Evolutionary conservation across 2,888 invertebrate species (phyloP), one percentile per base, ranked within the genome.

Genomic region (Leptinotarsa rubiginosa): DNA sequence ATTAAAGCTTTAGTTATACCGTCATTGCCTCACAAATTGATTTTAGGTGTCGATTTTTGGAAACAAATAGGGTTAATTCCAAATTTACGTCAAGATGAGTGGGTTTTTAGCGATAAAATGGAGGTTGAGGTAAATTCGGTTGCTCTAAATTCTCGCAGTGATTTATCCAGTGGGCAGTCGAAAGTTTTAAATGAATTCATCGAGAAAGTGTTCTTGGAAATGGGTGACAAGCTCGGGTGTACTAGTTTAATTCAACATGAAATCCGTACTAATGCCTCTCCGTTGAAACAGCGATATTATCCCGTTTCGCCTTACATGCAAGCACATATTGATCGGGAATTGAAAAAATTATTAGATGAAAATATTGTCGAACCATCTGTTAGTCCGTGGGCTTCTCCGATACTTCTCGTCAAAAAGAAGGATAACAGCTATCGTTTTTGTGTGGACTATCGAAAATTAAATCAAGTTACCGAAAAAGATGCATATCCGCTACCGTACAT

Each of bases 331-430:
- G 66, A 80, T 41, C 41, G 31, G 16, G 77, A 83, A 52, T 47
- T 83, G 41, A 75, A 67, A 31, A 76, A 77, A 56, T 80, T 85
- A 78, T 31, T 83, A 68, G 69, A 76, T 67, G 31, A 82, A 79
- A 10, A 74, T 70, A 15, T 83, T 78, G 74, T 83, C 10, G 81
- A 83, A 49, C 76, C 76, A 4, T 80, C 81, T 0, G 65, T 65
- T 22, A 78, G 77, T 25, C 85, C 87, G 0, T 88, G n/a, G n/a
- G n/a, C n/a, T n/a, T n/a, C n/a, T n/a, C n/a, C n/a, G n/a, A n/a
- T n/a, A n/a, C n/a, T n/a, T n/a, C n/a, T n/a, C n/a, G n/a, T n/a
- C n/a, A n/a, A n/a, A n/a, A n/a, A n/a, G n/a, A n/a, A n/a, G n/a
- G n/a, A n/a, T n/a, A n/a, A n/a, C n/a, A n/a, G n/a, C n/a, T n/a